Evolutionary conservation across 2,797 vertebrate genomes (phyloP).

Genomic region (Neoniphon sammara): DNA sequence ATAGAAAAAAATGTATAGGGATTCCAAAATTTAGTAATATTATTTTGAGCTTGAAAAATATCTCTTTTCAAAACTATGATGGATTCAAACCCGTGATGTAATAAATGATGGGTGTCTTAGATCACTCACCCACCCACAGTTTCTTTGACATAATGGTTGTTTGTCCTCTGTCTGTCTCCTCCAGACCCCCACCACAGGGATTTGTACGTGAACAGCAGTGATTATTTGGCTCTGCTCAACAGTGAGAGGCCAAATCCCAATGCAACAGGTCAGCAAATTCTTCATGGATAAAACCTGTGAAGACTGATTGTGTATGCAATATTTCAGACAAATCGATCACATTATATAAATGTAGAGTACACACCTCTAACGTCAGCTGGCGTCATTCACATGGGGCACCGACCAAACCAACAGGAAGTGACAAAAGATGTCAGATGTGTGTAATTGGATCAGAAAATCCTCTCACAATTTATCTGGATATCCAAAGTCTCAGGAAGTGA

Average conservation of each 20-base stretch:
- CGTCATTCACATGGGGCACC: too few relatives aligned
- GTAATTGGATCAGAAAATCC: too few relatives aligned
- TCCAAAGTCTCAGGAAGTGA: too few relatives aligned
- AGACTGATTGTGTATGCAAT: too few relatives aligned
- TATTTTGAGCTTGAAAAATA: background rate
- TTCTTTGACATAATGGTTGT: background rate
- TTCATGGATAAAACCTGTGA: background rate
- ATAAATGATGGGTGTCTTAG: background rate
- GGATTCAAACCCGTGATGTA: background rate
- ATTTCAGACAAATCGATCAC: too few relatives aligned
- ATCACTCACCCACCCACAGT: background rate
- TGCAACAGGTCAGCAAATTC: constrained; percentile 83
- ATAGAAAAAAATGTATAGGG: too few relatives aligned
- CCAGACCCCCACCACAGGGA: constrained; percentile 92
- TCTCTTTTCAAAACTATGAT: background rate
- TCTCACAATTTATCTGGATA: too few relatives aligned
- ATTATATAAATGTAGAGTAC: too few relatives aligned
- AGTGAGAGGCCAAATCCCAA: constrained; percentile 88
- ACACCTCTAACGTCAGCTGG: too few relatives aligned
- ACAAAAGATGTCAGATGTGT: too few relatives aligned
- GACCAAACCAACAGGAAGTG: too few relatives aligned
- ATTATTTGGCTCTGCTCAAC: constrained; percentile 90
- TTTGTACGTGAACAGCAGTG: constrained; percentile 89
- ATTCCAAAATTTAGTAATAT: background rate
- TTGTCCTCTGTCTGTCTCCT: constrained; percentile 8